Conservation (phyloP, 2,888 invertebrate species). For the Mellilla xanthometata region DNA sequence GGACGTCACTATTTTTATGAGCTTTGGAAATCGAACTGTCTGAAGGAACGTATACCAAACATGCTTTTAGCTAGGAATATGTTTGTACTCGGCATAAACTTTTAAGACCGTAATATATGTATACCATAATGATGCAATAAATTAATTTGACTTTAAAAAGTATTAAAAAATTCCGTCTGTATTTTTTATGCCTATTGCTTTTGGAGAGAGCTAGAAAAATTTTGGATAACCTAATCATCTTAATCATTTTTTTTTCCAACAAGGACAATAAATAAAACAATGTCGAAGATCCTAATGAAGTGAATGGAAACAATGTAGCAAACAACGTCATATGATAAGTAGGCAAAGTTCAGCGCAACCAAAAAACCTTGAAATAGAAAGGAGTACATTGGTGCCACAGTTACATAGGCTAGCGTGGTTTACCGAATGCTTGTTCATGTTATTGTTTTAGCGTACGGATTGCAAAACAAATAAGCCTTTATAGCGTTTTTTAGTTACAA, state of each 20-base stretch:
- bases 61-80: no score
- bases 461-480: conserved; percentile 34
- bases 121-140: no score
- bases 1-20: conserved; percentile 14
- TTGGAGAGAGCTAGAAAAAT: no score
- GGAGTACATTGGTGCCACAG: conserved; percentile 34
- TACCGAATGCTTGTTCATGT: conserved; percentile 58
- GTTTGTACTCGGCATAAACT: no score
- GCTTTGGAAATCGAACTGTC: conserved; percentile 13
- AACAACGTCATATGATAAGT: conserved; percentile 8
- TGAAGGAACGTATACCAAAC: conserved; percentile 7
- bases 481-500: no score
- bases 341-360: conserved; percentile 17
- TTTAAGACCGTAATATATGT: no score
- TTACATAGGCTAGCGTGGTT: conserved; percentile 58
- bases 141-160: no score
- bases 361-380: conserved; percentile 30
- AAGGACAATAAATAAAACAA: no score
- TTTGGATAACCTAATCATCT: no score
- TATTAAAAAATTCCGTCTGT: no score
- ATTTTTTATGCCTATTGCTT: no score
- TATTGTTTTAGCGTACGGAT: conserved; percentile 51
- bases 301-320: not conserved
- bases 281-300: not conserved
- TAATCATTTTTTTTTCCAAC: no score